Evolutionary conservation across 2,113 vertebrate species (phyloP).

Genomic region (Ctenodactylus gundi): DNA sequence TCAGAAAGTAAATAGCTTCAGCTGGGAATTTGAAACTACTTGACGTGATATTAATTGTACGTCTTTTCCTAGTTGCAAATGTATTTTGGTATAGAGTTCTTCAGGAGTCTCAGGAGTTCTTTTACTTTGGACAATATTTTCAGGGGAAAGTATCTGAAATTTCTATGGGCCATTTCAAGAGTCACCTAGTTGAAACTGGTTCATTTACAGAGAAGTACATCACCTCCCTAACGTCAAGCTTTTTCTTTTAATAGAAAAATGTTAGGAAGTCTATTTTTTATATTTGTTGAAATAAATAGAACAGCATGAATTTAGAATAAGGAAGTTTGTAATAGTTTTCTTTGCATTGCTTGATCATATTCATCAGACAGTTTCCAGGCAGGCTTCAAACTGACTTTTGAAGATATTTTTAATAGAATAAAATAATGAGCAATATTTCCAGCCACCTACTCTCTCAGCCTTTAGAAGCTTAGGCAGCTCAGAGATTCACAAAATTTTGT

Average conservation of each 20-base stretch:
- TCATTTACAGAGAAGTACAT: neutral
- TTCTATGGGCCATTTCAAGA: neutral
- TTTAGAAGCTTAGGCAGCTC: constrained; percentile 47
- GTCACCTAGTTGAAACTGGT: neutral
- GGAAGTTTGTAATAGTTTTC: neutral
- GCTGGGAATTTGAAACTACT: neutral
- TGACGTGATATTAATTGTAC: constrained; percentile 4
- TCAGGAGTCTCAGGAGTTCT: neutral
- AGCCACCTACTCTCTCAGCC: neutral
- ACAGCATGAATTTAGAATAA: neutral
- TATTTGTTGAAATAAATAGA: constrained; percentile 56
- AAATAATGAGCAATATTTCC: constrained; percentile 54
- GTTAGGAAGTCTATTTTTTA: neutral
- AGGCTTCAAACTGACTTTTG: constrained; percentile 62
- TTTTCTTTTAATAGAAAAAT: constrained; percentile 26
- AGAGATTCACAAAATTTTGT: constrained; percentile 5
- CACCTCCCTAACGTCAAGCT: neutral
- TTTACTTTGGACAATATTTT: constrained; percentile 1
- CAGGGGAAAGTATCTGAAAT: constrained; percentile 23
- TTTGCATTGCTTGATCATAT: constrained; percentile 39
- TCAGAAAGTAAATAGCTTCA: constrained; percentile 36
- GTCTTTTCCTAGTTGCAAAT: neutral
- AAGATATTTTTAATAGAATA: constrained; percentile 44
- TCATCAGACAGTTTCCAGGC: neutral
- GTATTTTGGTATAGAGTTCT: neutral